A percentile compares a stretch with the other conserved stretches of the same genome.
These are phyloP conservation scores for Acanthosepion lycidas DNA, from an alignment of 2,888 invertebrate genomes.

Conservation along the genomic window DNA sequence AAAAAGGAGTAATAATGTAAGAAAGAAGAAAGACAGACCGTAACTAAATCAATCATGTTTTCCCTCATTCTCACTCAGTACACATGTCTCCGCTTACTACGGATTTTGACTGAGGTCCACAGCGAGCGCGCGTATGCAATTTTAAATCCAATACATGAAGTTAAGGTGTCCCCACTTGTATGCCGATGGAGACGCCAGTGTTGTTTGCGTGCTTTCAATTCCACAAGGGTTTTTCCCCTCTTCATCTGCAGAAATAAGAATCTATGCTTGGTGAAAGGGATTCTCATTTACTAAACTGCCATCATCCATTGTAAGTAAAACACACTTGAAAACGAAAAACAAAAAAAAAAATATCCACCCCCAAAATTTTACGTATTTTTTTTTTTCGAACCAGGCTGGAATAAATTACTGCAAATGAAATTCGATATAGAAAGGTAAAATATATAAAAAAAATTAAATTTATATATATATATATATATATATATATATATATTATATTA, in stretches of 20 bases:
- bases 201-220: background rate
- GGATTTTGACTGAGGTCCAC: background rate
- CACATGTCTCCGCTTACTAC: too few species aligned
- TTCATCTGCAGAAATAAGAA: background rate
- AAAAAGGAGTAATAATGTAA: background rate
- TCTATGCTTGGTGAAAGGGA: background rate
- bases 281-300: background rate
- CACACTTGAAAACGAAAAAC: background rate
- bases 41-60: background rate
- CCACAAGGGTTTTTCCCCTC: background rate
- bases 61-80: background rate
- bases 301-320: background rate
- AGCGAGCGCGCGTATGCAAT: background rate
- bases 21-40: background rate
- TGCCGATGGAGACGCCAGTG: background rate
- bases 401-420: background rate
- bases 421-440: background rate
- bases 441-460: background rate
- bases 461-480: background rate
- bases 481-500: too few species aligned
- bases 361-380: background rate
- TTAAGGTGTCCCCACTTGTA: background rate
- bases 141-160: background rate
- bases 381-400: background rate
- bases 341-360: background rate